Evolutionary conservation across 2,113 vertebrate genomes (phyloP).

Genomic region (Marcusenius ussheri): DNA sequence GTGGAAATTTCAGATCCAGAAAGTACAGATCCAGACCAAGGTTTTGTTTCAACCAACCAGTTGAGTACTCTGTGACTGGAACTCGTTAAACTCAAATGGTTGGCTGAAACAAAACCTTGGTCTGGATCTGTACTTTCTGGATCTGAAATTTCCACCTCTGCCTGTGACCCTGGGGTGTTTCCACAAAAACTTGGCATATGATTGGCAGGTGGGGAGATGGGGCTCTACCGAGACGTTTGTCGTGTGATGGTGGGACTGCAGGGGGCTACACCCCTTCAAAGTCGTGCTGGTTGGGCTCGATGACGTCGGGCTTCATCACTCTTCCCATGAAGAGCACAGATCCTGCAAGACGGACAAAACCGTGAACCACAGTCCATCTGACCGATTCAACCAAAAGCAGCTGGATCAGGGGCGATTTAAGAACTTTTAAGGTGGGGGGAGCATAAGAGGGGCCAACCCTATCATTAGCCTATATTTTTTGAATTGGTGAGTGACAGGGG

Average conservation of each 20-base stretch:
- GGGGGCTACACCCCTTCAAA: slow-evolving; percentile 77
- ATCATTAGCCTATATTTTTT: not conserved
- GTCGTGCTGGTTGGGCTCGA: slow-evolving; percentile 75
- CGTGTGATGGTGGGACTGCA: slow-evolving; percentile 5
- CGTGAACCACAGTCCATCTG: not conserved
- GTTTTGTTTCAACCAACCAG: too few relatives aligned
- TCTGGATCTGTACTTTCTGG: too few relatives aligned
- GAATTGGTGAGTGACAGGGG: not conserved
- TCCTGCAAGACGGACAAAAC: slow-evolving; percentile 52
- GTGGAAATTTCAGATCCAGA: too few relatives aligned
- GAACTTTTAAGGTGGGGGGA: not conserved
- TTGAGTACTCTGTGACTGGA: too few relatives aligned
- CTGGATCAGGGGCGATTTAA: not conserved
- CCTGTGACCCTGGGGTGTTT: not conserved
- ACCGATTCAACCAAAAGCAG: not conserved
- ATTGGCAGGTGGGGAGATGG: not conserved
- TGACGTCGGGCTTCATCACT: slow-evolving; percentile 90
- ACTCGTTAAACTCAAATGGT: too few relatives aligned
- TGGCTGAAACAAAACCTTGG: too few relatives aligned
- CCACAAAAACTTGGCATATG: not conserved
- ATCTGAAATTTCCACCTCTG: too few relatives aligned
- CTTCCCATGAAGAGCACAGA: slow-evolving; percentile 90
- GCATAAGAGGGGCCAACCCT: not conserved
- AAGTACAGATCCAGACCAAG: too few relatives aligned
- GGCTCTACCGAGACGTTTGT: not conserved